Evolutionary conservation across 2,797 vertebrate species (phyloP).

Genomic region (Hemibagrus guttatus): DNA sequence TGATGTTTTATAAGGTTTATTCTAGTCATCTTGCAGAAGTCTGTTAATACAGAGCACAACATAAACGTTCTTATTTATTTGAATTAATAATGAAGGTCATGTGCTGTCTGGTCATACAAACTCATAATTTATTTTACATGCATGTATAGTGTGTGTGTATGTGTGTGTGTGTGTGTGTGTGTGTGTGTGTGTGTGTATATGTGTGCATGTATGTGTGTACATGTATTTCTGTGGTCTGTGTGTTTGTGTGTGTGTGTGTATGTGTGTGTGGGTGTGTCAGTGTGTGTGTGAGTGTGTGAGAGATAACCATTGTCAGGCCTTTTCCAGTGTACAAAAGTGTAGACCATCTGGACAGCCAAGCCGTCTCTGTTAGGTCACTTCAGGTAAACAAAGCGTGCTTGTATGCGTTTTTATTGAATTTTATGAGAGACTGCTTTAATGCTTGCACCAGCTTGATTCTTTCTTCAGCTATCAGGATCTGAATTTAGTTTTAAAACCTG

Average conservation of each 20-base stretch:
- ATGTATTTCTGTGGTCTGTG: too few relatives aligned
- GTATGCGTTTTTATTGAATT: constrained; percentile 1
- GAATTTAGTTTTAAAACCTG: constrained; percentile 10
- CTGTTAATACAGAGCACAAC: neutral
- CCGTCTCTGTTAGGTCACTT: neutral
- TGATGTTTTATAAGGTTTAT: constrained; percentile 14
- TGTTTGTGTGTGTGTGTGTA: neutral
- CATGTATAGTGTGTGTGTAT: too few relatives aligned
- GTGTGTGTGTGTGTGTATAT: neutral
- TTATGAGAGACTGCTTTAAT: neutral
- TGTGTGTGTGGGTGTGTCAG: neutral
- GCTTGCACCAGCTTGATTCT: neutral
- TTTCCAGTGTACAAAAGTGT: constrained; percentile 46
- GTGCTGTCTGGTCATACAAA: neutral
- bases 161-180: neutral
- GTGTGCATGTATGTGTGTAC: neutral
- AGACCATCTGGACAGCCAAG: constrained; percentile 37
- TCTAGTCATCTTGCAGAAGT: neutral
- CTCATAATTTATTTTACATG: neutral
- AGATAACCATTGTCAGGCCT: neutral
- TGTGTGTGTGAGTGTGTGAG: neutral
- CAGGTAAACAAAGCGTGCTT: constrained; percentile 44
- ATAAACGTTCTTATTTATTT: neutral
- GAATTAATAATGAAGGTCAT: neutral
- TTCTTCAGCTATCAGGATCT: constrained; percentile 20